phyloP scores from a whole-genome alignment of 2,113 vertebrate genomes.

The Orycteropus afer region DNA sequence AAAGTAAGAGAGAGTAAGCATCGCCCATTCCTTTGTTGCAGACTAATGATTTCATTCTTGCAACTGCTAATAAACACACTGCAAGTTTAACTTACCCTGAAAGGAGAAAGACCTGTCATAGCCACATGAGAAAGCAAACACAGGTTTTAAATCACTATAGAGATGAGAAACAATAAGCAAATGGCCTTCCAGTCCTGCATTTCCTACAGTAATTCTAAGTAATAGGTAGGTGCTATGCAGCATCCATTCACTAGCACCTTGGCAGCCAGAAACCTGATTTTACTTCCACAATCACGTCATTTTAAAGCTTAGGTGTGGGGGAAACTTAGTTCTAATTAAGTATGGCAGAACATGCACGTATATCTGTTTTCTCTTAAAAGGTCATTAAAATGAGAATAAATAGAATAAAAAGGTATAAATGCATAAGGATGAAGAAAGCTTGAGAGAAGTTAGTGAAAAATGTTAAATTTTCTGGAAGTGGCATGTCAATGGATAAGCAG shows the following conservation, averaged over 20 bases:
- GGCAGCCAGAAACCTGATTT: neutral
- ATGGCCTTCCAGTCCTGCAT: neutral
- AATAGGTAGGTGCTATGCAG: neutral
- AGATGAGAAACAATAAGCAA: neutral
- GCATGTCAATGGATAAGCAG: neutral
- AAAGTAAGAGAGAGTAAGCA: neutral
- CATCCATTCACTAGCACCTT: neutral
- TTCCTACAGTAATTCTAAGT: neutral
- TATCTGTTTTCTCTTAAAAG: conserved; percentile 20
- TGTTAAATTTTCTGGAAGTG: neutral
- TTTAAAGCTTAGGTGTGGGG: neutral
- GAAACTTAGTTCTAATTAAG: neutral
- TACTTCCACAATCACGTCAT: neutral
- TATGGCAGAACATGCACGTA: neutral
- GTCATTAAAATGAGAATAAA: neutral
- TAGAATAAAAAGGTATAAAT: neutral
- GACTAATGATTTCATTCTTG: neutral
- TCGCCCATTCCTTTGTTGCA: neutral
- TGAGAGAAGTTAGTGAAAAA: neutral
- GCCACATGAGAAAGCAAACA: neutral
- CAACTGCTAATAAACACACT: neutral
- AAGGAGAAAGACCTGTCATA: neutral
- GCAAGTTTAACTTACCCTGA: conserved; percentile 29
- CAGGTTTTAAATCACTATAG: neutral
- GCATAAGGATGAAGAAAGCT: neutral